A percentile compares a stretch with the other conserved stretches of the same genome.
Evolutionary conservation across 1,140 invertebrate species (phyloP).

Genomic region (Manduca sexta): DNA sequence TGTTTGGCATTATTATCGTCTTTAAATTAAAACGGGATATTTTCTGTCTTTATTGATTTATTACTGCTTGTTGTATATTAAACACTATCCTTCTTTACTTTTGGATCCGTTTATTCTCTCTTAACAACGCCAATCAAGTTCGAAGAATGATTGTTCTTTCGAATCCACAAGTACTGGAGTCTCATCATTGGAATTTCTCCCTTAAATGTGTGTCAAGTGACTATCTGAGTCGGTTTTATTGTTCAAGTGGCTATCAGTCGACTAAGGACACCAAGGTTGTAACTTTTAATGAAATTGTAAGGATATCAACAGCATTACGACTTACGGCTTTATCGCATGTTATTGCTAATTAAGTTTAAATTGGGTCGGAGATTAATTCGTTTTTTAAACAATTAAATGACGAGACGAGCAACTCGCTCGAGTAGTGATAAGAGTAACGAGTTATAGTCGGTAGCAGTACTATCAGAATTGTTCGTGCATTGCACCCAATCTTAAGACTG

Average conservation of each 20-base stretch:
- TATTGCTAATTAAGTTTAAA: slow-evolving; percentile 28
- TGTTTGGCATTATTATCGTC: too few relatives aligned
- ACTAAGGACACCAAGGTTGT: slow-evolving; percentile 38
- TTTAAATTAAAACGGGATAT: too few relatives aligned
- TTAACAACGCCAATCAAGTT: background rate
- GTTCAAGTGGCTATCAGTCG: slow-evolving; percentile 32
- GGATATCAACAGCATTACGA: slow-evolving; percentile 29
- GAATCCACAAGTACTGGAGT: background rate
- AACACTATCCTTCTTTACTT: too few relatives aligned
- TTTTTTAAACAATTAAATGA: background rate
- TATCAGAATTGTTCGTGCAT: too few relatives aligned
- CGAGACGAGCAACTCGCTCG: too few relatives aligned
- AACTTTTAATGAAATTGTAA: slow-evolving; percentile 34
- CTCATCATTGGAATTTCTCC: slow-evolving; percentile 13
- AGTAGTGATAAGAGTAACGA: too few relatives aligned
- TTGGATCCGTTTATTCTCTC: too few relatives aligned
- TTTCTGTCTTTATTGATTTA: too few relatives aligned
- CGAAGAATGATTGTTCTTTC: background rate
- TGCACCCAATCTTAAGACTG: too few relatives aligned
- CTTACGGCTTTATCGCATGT: slow-evolving; percentile 22
- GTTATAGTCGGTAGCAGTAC: too few relatives aligned
- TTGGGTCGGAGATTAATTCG: slow-evolving; percentile 14
- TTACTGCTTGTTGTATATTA: too few relatives aligned
- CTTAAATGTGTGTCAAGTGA: slow-evolving; percentile 52
- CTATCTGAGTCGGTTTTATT: slow-evolving; percentile 53